A percentile compares a stretch with the other conserved stretches of the same genome.
phyloP scores from a whole-genome alignment of 1,140 invertebrate genomes.

The Hermetia illucens region DNA sequence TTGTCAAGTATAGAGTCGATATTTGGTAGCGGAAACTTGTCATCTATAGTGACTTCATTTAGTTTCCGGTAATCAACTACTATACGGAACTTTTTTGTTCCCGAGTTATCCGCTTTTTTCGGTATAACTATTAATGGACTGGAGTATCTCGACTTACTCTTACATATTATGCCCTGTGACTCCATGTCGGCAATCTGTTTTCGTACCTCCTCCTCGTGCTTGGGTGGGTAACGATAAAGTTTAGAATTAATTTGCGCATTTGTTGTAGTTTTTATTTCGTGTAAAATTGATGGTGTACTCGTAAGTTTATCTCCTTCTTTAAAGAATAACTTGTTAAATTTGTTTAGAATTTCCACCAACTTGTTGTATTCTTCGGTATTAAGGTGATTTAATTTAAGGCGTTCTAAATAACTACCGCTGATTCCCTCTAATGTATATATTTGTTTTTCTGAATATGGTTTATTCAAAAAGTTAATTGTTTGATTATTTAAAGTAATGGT shows the following conservation, averaged over 20 bases:
- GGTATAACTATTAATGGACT: too few species aligned
- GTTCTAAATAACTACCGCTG: too few species aligned
- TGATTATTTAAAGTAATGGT: too few species aligned
- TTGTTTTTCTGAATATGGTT: too few species aligned
- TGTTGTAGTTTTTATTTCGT: constrained; percentile 11
- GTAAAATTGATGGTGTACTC: constrained; percentile 12
- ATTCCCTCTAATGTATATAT: too few species aligned
- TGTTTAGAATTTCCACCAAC: neutral
- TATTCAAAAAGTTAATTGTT: too few species aligned
- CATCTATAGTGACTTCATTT: constrained; percentile 1
- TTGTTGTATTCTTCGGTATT: constrained; percentile 4
- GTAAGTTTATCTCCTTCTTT: constrained; percentile 11
- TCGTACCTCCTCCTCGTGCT: constrained; percentile 13
- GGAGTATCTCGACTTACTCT: too few species aligned
- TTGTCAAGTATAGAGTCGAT: constrained; percentile 1
- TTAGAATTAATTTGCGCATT: constrained; percentile 11
- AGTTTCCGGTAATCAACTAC: constrained; percentile 19
- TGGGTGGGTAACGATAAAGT: constrained; percentile 14
- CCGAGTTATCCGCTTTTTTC: too few species aligned
- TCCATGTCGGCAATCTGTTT: constrained; percentile 7
- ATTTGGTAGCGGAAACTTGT: neutral
- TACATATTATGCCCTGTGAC: too few species aligned
- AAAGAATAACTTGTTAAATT: constrained; percentile 12
- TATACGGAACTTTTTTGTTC: constrained; percentile 18
- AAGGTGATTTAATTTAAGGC: too few species aligned